Evolutionary conservation across 2,797 vertebrate genomes (phyloP), one percentile per base, ranked within the genome.

Genomic region (Esox masquinongy): DNA sequence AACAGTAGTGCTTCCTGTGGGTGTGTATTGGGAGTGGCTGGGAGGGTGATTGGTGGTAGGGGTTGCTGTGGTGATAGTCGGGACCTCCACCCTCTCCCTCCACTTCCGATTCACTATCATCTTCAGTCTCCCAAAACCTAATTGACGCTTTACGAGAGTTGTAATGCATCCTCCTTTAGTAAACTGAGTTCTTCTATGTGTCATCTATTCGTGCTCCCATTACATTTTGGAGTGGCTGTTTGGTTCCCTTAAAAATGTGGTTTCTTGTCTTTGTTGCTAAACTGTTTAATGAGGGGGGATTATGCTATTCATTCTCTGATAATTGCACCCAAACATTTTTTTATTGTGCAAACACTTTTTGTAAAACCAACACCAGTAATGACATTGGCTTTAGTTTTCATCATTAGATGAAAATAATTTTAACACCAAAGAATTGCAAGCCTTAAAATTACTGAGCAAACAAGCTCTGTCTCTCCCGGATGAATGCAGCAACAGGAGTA

Each of bases 41-140:
- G 85, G 86, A 19, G 77, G 88, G 85, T 74, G 84, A 75, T 50
- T 73, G 85, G 87, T 50, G 74, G 84, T 86, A 84, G 1, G 85
- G 91, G 79, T 17, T 61, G 85, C 87, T 82, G 84, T 92, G 74
- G 24, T 77, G 22, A 79, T 75, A 66, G 53, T 61, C 75, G 68
- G 89, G 84, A 75, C 85, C 80, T 80, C 85, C 90, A 88, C 89
- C 82, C 72, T 86, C 86, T 86, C 82, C 83, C 76, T 82, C 85
- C 83, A 79, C 88, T 91, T 88, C 87, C 84, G 78, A 79, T 79
- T 85, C 83, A 85, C 82, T 84, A 84, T 82, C 77, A 29, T 74
- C 59, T 39, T 64, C 71, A 72, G 68, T 70, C 68, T 19, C 78
- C 73, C 70, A 36, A 17, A 29, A 43, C 29, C 24, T 71, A 70